Percentiles rank a stretch among this genome's conserved stretches.
phyloP scores from a whole-genome alignment of 2,113 vertebrate species.

The Riparia riparia region DNA sequence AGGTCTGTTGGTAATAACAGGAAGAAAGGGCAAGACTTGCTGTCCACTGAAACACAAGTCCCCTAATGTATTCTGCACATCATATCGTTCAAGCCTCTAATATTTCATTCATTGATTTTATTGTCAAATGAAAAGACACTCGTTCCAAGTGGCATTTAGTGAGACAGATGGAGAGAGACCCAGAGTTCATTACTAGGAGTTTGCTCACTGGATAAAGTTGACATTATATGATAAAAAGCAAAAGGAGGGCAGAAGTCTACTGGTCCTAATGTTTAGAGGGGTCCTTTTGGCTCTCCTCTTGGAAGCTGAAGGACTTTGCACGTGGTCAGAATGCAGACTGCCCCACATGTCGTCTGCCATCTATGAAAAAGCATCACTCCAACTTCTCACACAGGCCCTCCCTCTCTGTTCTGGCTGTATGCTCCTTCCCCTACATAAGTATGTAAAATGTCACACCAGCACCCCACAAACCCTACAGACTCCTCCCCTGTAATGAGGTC shows the following conservation, averaged over 20 bases:
- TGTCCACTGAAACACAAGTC: conserved; percentile 36
- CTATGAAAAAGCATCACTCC: background rate
- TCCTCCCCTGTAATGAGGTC: background rate
- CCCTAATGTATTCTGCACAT: conserved; percentile 76
- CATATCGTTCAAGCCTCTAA: conserved; percentile 57
- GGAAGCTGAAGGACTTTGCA: background rate
- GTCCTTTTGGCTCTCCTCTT: background rate
- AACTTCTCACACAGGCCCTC: background rate
- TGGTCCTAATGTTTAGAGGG: background rate
- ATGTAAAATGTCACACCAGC: background rate
- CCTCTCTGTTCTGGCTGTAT: background rate
- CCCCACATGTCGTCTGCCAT: background rate
- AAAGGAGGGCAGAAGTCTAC: background rate
- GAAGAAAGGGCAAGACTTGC: conserved; percentile 46
- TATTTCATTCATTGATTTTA: conserved; percentile 86
- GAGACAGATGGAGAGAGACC: conserved; percentile 71
- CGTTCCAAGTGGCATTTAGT: conserved; percentile 81
- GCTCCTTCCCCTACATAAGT: background rate
- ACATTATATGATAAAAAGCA: conserved; percentile 42
- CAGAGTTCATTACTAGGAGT: conserved; percentile 74
- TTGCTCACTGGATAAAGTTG: conserved; percentile 56
- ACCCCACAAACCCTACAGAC: background rate
- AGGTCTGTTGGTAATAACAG: conserved; percentile 46
- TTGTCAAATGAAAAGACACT: conserved; percentile 80
- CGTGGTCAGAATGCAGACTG: background rate